Percentiles rank a stretch among this genome's conserved stretches.
Conservation (phyloP, 2,888 invertebrate genomes). For the Troides oblongomaculatus region DNA sequence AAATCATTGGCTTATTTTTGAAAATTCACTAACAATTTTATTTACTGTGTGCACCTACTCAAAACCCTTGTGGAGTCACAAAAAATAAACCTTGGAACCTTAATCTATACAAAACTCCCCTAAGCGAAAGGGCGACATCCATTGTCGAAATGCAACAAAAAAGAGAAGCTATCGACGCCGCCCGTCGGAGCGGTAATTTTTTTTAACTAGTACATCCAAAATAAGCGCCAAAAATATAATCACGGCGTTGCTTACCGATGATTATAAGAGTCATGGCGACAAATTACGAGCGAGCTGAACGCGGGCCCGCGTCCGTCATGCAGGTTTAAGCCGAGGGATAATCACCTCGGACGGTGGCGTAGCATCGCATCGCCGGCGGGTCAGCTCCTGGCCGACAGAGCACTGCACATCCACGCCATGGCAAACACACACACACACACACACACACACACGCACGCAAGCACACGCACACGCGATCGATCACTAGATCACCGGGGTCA, state of each 20-base stretch:
- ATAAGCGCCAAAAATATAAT: constrained; percentile 56
- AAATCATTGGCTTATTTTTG: too few relatives aligned
- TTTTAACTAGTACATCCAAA: constrained; percentile 41
- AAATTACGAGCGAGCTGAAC: constrained; percentile 40
- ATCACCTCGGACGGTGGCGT: constrained; percentile 79
- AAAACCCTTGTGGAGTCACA: constrained; percentile 32
- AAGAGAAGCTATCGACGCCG: constrained; percentile 44
- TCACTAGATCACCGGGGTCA: constrained; percentile 43
- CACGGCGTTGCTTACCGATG: constrained; percentile 60
- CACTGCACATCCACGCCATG: constrained; percentile 68
- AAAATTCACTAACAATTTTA: constrained; percentile 11
- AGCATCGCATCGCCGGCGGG: constrained; percentile 64
- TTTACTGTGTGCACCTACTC: constrained; percentile 16
- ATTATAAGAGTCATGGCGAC: constrained; percentile 46
- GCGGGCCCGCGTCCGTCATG: constrained; percentile 53
- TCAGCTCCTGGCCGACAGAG: constrained; percentile 64
- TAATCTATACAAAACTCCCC: constrained; percentile 52
- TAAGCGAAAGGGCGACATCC: constrained; percentile 58
- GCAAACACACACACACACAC: constrained; percentile 56
- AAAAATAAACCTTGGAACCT: constrained; percentile 43
- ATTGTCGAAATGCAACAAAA: constrained; percentile 60
- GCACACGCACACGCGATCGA: constrained; percentile 56
- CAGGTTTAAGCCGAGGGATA: constrained; percentile 70
- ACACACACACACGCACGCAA: constrained; percentile 54
- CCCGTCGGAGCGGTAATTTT: constrained; percentile 43